Evolutionary conservation across 2,797 vertebrate genomes (phyloP), one percentile per base, ranked within the genome.

Genomic region (Pangasius djambal): DNA sequence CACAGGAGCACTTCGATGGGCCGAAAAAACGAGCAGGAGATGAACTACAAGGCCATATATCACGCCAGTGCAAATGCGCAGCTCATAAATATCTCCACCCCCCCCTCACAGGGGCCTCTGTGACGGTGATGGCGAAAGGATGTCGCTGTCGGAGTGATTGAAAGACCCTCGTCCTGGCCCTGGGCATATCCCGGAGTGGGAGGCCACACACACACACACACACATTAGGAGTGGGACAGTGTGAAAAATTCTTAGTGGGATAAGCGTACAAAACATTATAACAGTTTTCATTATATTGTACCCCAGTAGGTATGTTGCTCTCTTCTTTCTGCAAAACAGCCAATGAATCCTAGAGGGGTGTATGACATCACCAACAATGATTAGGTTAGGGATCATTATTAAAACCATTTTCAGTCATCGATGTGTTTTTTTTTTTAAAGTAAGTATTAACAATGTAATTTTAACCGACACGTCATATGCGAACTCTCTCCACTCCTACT

Each of bases 71-170:
- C 93, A 93, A 93, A 94, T 89, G 85, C 91, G 93, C 90, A 25
- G 88, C 95, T 95, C 96, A 95, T 97, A 97, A 97, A 97, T 96
- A 96, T 95, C 93, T n/a, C 86, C 55, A 50, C 52, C 86, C 87
- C 61, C 25, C 78, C 92, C 94, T 94, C 89, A 93, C 93, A 95
- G 95, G 93, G 95, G 96, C 95, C 96, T 93, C 95, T 94, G 93
- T 94, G 95, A 96, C 94, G 94, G 93, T 94, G 94, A 95, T 94
- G 95, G 94, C 92, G 93, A 95, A 94, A 95, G 95, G 95, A 95
- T 96, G 96, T 95, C 93, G 93, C 95, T 96, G 95, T 96, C 96
- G 94, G 93, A 91, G 94, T 96, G 96, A 97, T 96, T 93, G 96
- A 97, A 93, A 93, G 95, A 94, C 93, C 92, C 92, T 93, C 94